Base-by-base conservation (phyloP, 2,888 invertebrate genomes). In the Dicyrtomina minuta region DNA sequence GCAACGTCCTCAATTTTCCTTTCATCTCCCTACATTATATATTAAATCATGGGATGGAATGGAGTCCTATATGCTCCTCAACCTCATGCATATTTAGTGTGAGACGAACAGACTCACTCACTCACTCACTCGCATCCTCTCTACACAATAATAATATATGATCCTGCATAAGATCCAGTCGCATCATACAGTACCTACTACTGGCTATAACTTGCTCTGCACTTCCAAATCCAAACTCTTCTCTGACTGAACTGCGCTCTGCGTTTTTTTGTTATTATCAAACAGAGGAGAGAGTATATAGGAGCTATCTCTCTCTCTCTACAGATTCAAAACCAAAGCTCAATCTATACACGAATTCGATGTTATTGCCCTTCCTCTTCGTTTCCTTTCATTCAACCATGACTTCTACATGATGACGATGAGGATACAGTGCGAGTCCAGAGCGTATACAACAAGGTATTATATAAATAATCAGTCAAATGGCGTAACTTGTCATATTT, bases 1-100 rank as follows among this genome's bases (percentile, higher is more conserved):
- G 61, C 61, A 61, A 61, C 61, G 61, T 61, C 61, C 61, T 61
- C 61, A 61, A 33, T 61, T 61, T 61, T 61, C 61, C 61, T 61
- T 61, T 61, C 61, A 61, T 61, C 61, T 39, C 4, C 33, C 33
- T 33, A 33, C 33, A 26, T 46, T 46, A 46, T 12, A n/a, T n/a
- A n/a, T n/a, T n/a, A n/a, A n/a, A n/a, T n/a, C n/a, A n/a, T n/a
- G n/a, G n/a, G n/a, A n/a, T n/a, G n/a, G n/a, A n/a, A n/a, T n/a
- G n/a, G 17, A 4, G 12, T 46, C n/a, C 46, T 46, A 46, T 17
- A 12, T 46, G 17, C 46, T n/a, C 17, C 17, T 46, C 17, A 4
- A 46, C 15, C 13, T 3, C 46, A 46, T 33, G 8, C 33, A 33
- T 8, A 33, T 8, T 33, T 8, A 33, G 4, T 8, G 33, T 33